Percentiles rank a stretch among this genome's conserved stretches.
Evolutionary conservation across 2,888 invertebrate genomes (phyloP).

Genomic region (Sesia apiformis): DNA sequence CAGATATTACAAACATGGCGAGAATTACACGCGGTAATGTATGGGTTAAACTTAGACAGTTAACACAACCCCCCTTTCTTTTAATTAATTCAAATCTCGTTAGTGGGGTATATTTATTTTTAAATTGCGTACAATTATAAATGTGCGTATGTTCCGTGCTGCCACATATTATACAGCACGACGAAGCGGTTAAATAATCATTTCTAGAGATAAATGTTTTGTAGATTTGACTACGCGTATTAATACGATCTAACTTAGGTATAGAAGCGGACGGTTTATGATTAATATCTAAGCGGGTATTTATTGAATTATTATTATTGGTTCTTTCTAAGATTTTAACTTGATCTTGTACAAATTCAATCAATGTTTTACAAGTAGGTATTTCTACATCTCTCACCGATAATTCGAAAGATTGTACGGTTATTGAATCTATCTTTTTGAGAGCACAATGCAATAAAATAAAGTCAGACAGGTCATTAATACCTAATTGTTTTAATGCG

Average conservation of each 20-base stretch:
- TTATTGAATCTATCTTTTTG: background rate
- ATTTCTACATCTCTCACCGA: background rate
- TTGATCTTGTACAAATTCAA: background rate
- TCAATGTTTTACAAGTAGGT: background rate
- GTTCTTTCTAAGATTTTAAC: background rate
- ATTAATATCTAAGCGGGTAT: background rate
- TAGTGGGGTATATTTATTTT: too few species aligned
- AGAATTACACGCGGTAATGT: background rate
- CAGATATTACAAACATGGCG: background rate
- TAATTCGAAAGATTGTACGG: background rate
- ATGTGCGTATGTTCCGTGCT: background rate
- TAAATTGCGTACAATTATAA: background rate
- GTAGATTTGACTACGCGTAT: background rate
- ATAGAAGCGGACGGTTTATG: background rate
- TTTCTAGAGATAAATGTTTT: background rate
- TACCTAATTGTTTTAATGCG: background rate
- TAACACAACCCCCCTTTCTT: too few species aligned
- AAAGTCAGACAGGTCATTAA: background rate
- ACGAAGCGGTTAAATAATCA: background rate
- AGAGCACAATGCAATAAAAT: background rate
- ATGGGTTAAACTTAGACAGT: background rate
- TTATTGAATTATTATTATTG: background rate
- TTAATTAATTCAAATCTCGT: too few species aligned
- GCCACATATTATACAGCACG: background rate
- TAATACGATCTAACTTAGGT: too few species aligned